A percentile compares a stretch with the other conserved stretches of the same genome.
phyloP scores from a whole-genome alignment of 2,888 invertebrate species.

The Drosophila testacea region DNA sequence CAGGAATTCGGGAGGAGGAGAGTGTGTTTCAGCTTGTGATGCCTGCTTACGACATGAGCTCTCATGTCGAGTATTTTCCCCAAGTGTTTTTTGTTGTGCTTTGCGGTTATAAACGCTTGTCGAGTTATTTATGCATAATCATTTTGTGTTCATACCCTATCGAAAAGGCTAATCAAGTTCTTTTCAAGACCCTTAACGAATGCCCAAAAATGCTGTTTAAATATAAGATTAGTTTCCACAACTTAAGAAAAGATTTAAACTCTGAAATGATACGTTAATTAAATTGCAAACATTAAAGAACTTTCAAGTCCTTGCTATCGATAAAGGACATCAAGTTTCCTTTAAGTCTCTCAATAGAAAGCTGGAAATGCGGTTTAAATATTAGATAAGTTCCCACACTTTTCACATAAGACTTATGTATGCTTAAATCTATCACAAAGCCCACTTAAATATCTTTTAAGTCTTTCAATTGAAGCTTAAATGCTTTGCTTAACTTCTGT shows the following conservation, averaged over 20 bases:
- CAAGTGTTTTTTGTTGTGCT: constrained; percentile 50
- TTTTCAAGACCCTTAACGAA: background rate
- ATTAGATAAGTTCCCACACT: too few relatives aligned
- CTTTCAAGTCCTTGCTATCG: background rate
- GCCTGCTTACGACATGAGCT: constrained; percentile 60
- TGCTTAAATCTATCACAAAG: too few relatives aligned
- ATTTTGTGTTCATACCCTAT: constrained; percentile 43
- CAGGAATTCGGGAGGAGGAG: background rate
- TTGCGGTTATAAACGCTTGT: constrained; percentile 50
- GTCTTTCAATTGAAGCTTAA: too few relatives aligned
- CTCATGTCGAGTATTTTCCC: constrained; percentile 44
- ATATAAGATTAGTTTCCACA: constrained; percentile 6
- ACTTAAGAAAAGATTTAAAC: background rate
- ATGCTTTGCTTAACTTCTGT: too few relatives aligned
- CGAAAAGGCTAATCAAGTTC: constrained; percentile 19
- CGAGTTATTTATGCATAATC: constrained; percentile 62
- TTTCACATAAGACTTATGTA: too few relatives aligned
- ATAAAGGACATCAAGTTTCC: background rate
- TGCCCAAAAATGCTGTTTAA: background rate
- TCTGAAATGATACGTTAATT: background rate
- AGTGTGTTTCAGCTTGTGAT: constrained; percentile 18
- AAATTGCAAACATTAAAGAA: background rate
- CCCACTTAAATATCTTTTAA: too few relatives aligned
- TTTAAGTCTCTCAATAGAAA: background rate
- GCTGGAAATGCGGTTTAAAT: too few relatives aligned